Base-by-base conservation (phyloP, 2,888 invertebrate genomes). In the Lithophane leautieri region DNA sequence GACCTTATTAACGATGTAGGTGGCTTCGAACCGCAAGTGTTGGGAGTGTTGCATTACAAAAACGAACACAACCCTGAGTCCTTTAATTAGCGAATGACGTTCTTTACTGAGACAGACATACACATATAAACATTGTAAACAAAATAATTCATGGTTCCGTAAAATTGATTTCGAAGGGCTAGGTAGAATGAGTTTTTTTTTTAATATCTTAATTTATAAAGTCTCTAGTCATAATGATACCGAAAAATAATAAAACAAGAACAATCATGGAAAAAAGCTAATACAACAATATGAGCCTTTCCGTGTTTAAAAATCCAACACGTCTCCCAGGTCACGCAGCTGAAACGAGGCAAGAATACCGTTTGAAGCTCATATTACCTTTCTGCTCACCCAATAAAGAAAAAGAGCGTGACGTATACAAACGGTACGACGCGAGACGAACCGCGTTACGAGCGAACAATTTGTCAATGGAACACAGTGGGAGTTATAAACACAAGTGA, bases 61-160 rank as follows among this genome's bases (percentile, higher is more conserved):
- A 94, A 93, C 91, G 89, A 91, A 91, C 83, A 90, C 88, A 90
- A 90, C 89, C 89, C 80, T 79, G 88, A 89, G 89, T 86, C 90
- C 92, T 91, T 93, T 93, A 94, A 94, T 95, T 94, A 93, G 92
- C 90, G 66, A 85, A 83, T 82, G 81, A 79, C 78, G 72, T 79
- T 79, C 66, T 72, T 72, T 61, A 68, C 22, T 34, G 47, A 34
- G n/a, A 34, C 34, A 34, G 61, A 72, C 61, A 67, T 34, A 69
- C 28, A 34, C 44, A 34, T 2, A 19, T 34, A 25, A 52, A 73
- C 16, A 56, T 58, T 54, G 52, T 60, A 40, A 14, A 40, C 40
- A 47, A 58, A 62, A 54, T 11, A 44, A 16, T 34, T 6, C 4
- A 16, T 42, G 47, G 6, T 52, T 44, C 56, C 1, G 50, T 14